Percentiles rank a stretch among this genome's conserved stretches.
These are phyloP conservation scores for Chromobotia macracanthus DNA, from an alignment of 2,797 vertebrate species.

Conservation along the genomic window DNA sequence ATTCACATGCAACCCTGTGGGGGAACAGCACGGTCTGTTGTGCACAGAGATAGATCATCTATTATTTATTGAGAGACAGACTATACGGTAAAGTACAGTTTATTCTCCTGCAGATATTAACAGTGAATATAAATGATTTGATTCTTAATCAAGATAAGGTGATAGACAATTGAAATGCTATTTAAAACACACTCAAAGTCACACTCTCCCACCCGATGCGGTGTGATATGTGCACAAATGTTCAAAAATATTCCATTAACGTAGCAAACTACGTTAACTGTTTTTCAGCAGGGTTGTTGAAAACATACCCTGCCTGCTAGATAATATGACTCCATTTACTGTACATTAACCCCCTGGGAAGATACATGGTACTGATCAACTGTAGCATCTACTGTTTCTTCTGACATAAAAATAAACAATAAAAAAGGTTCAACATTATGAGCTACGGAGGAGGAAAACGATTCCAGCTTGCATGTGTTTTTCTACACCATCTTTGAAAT, in stretches of 20 bases:
- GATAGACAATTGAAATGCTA: not conserved
- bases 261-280: not conserved
- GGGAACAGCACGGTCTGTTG: constrained; percentile 20
- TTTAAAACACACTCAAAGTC: not conserved
- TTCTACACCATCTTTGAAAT: constrained; percentile 32
- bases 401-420: not conserved
- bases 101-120: not conserved
- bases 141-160: not conserved
- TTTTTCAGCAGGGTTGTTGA: not conserved
- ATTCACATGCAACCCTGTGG: constrained; percentile 4
- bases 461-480: constrained; percentile 32
- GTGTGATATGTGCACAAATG: not conserved
- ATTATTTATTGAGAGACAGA: constrained; percentile 20
- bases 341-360: constrained; percentile 7
- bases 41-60: constrained; percentile 8
- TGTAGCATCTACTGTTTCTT: constrained; percentile 35
- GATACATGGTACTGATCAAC: constrained; percentile 14
- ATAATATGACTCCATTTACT: constrained; percentile 15
- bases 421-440: constrained; percentile 27
- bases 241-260: not conserved
- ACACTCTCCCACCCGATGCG: not conserved
- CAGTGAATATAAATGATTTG: not conserved
- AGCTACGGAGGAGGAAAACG: constrained; percentile 6
- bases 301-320: not conserved
- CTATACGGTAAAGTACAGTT: constrained; percentile 8